Base-by-base conservation (phyloP, 1,140 invertebrate species). In the Drosophila sp. region DNA sequence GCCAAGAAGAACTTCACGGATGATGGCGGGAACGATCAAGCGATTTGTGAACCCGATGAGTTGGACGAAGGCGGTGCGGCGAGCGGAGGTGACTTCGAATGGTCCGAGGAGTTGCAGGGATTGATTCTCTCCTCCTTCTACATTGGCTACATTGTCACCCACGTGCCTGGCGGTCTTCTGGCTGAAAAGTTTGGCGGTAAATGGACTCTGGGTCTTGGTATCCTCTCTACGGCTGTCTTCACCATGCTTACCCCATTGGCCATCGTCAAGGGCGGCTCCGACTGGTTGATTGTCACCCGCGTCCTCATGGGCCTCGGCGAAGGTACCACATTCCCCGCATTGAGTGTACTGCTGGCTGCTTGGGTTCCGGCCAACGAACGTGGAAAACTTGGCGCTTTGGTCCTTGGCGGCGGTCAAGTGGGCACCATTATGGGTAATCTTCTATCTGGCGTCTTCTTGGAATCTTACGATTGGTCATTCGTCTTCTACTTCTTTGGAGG, bases 401-500 rank as follows among this genome's bases (percentile, higher is more conserved):
- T 96, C 0, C 95, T 95, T 67, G 95, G 95, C 8, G 95, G 95
- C 6, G 94, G 95, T 2, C 94, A 94, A 86, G 93, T 95, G 11
- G 95, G 95, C 62, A 97, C 96, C 14, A 96, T 97, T 11, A 93
- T 96, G 16, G 95, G 96, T 0, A 95, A 96, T 13, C 93, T 94
- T 0, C 62, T 96, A 1, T 96, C 95, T 9, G 96, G 96, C 7
- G 90, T 95, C 5, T 93, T 96, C 13, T 92, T 95, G 7, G 93
- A 95, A 62, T 93, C 93, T 1, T 93, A 94, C 5, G 94, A 94
- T 11, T 97, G 96, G 96, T 93, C 95, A 2, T 93, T 94, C 0
- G 96, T 97, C 0, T 97, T 97, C 91, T 97, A 97, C 87, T 93
- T 97, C 8, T 98, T 97, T 92, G 97, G 97, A 74, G 93, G 93